phyloP scores from a whole-genome alignment of 2,888 invertebrate species.

The Nudaria mundana region DNA sequence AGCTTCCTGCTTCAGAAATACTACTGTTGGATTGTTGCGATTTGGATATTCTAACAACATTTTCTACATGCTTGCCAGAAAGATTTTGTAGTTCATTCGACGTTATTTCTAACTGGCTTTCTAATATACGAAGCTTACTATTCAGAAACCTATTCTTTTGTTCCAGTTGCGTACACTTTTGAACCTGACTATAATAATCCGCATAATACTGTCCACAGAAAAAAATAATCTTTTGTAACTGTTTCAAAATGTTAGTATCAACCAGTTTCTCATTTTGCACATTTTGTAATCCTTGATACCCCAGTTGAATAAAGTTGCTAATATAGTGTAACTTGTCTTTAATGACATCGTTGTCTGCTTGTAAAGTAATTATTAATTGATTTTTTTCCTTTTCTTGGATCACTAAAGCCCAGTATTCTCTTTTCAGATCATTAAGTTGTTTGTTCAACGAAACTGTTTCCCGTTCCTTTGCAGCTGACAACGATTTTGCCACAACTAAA shows the following conservation, averaged over 20 bases:
- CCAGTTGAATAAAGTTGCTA: slow-evolving; percentile 44
- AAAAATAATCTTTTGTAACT: slow-evolving; percentile 50
- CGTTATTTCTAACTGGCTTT: slow-evolving; percentile 37
- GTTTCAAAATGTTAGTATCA: slow-evolving; percentile 32
- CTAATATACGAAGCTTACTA: slow-evolving; percentile 49
- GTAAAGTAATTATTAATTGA: slow-evolving; percentile 32
- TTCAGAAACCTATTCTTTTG: slow-evolving; percentile 50
- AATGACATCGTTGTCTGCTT: slow-evolving; percentile 37
- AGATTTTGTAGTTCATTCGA: slow-evolving; percentile 39
- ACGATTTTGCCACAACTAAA: slow-evolving; percentile 47
- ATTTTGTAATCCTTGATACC: slow-evolving; percentile 47
- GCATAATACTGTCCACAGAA: slow-evolving; percentile 53
- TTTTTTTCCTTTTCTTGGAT: slow-evolving; percentile 32
- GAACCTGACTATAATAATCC: slow-evolving; percentile 42
- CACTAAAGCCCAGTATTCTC: slow-evolving; percentile 38
- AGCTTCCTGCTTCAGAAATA: slow-evolving; percentile 11
- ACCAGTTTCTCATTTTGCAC: slow-evolving; percentile 33
- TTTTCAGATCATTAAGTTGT: slow-evolving; percentile 37
- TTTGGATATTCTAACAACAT: slow-evolving; percentile 1
- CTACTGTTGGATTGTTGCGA: slow-evolving; percentile 2
- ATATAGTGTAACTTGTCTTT: slow-evolving; percentile 40
- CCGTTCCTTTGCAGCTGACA: slow-evolving; percentile 44
- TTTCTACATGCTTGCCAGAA: not conserved
- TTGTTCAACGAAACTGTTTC: slow-evolving; percentile 38
- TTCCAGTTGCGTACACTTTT: slow-evolving; percentile 40